Base-by-base conservation (phyloP, 1,140 invertebrate genomes). In the Cecropterus lyciades region DNA sequence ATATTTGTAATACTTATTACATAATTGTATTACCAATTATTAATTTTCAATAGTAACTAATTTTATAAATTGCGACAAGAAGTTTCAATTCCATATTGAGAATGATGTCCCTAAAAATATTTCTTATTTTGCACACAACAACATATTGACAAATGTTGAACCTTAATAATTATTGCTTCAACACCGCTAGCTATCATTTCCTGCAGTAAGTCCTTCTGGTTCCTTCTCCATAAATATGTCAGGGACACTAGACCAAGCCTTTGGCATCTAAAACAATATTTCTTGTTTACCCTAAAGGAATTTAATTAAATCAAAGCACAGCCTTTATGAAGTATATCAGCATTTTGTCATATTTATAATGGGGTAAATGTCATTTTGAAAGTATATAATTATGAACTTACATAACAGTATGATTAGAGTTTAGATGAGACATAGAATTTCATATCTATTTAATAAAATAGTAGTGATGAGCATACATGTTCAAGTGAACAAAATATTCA, bases 151-250 rank as follows among this genome's bases (percentile, higher is more conserved):
- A 62, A 62, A 42, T 27, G 63, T 67, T 49, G 52, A 69, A 92
- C 92, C 95, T 99, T 99, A 56, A 99, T 98, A 24, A 99, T 93
- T 73, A 99, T 97, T 43, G 99, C 98, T 85, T 98, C 95, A 67
- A 99, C 94, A 74, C 96, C 95, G 92, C 96, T 97, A 75, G 96
- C 95, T 84, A 99, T 98, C 98, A 99, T 99, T 94, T 99, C 98
- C 91, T 98, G 95, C n/a, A 99, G 92, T 45, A 99, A 90, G 92
- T 98, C 96, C 78, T 95, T 94, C 93, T 99, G 99, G 92, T 99
- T 96, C 83, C 98, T 93, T 83, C 97, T 95, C 98, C 98, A 99
- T 62, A 99, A 93, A 92, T 98, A 99, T 37, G 98, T 96, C 65
- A 99, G 93, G 40, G 97, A 96, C 68, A 96, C 95, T 69, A 99